These are phyloP conservation scores for Oryzias javanicus DNA, from an alignment of 2,113 vertebrate species.

Conservation along the genomic window DNA sequence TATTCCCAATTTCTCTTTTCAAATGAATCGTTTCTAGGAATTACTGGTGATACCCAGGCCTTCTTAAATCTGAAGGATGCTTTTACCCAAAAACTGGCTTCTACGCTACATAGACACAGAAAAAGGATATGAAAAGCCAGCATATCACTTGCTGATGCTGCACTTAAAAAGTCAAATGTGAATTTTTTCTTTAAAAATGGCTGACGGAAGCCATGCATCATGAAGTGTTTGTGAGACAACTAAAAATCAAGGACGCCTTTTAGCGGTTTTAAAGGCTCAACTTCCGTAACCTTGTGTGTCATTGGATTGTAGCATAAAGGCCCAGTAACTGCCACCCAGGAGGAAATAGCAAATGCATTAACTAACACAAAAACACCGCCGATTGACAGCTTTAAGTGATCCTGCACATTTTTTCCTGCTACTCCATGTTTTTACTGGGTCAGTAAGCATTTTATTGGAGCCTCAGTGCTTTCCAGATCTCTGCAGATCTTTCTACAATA, in stretches of 20 bases:
- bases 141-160: background rate
- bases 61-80: too few relatives aligned
- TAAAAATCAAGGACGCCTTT: slow-evolving; percentile 18
- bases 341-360: slow-evolving; percentile 43
- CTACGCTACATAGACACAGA: background rate
- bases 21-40: too few relatives aligned
- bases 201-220: slow-evolving; percentile 11
- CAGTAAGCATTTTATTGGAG: slow-evolving; percentile 43
- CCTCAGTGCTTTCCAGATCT: slow-evolving; percentile 33
- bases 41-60: too few relatives aligned
- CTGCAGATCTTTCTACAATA: slow-evolving; percentile 28
- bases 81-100: too few relatives aligned
- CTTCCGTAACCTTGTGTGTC: slow-evolving; percentile 12
- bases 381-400: slow-evolving; percentile 41
- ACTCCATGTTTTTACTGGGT: slow-evolving; percentile 21
- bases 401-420: slow-evolving; percentile 1
- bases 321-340: slow-evolving; percentile 25
- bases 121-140: background rate
- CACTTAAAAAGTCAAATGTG: slow-evolving; percentile 2
- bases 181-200: background rate
- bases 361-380: slow-evolving; percentile 15
- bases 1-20: too few relatives aligned
- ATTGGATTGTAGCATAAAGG: slow-evolving; percentile 17
- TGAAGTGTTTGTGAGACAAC: slow-evolving; percentile 22
- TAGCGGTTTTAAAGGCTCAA: slow-evolving; percentile 10